Conservation (phyloP, 2,888 invertebrate genomes). For the Agrilus biguttatus region DNA sequence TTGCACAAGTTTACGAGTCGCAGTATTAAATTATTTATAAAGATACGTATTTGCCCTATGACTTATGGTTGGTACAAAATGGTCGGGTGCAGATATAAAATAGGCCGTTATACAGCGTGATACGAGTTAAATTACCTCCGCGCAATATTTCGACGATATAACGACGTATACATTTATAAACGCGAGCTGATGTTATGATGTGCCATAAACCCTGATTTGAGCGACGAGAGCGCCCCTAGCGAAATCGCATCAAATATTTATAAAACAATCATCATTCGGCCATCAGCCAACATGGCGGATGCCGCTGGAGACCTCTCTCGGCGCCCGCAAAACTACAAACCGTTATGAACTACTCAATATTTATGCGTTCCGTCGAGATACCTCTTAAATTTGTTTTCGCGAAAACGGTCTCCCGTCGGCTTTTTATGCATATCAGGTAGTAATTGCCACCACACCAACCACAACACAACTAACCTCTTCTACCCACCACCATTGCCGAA, state of each 20-base stretch:
- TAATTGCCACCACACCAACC: too few species aligned
- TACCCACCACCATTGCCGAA: too few species aligned
- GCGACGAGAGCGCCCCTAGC: constrained; percentile 24
- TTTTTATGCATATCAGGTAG: too few species aligned
- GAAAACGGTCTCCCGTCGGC: constrained; percentile 5
- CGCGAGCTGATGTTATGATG: constrained; percentile 32
- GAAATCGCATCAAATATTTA: constrained; percentile 30
- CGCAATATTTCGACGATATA: constrained; percentile 22
- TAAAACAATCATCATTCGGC: constrained; percentile 37
- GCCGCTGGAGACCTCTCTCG: constrained; percentile 23
- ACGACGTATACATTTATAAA: constrained; percentile 31
- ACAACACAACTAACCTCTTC: too few species aligned
- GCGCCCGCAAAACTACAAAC: constrained; percentile 27
- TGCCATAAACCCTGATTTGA: constrained; percentile 36
- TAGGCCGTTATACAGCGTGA: constrained; percentile 24
- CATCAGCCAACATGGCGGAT: constrained; percentile 34
- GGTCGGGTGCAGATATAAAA: constrained; percentile 14
- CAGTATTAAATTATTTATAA: too few species aligned
- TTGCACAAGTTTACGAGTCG: too few species aligned
- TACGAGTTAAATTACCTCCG: constrained; percentile 24
- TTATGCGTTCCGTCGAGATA: constrained; percentile 35
- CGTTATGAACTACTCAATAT: constrained; percentile 35
- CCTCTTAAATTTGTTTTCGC: constrained; percentile 32
- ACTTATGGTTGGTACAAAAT: too few species aligned
- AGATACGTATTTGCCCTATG: too few species aligned